phyloP scores from a whole-genome alignment of 1,140 invertebrate species.

The Manduca sexta region DNA sequence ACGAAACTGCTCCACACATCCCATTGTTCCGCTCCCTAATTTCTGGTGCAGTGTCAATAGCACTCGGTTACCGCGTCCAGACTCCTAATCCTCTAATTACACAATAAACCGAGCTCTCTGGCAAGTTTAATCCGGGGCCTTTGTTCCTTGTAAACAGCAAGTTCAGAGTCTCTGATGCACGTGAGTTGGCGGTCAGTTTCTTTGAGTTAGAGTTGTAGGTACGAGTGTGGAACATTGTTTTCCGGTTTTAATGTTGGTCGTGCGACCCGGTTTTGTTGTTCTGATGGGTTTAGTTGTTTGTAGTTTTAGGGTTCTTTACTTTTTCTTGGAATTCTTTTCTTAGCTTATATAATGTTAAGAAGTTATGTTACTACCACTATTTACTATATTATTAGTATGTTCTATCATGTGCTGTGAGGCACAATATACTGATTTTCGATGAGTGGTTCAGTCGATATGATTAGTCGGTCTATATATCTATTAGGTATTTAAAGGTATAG shows the following conservation, averaged over 20 bases:
- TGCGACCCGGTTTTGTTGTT: neutral
- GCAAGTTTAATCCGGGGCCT: slow-evolving; percentile 12
- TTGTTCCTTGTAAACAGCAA: slow-evolving; percentile 10
- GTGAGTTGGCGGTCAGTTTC: slow-evolving; percentile 14
- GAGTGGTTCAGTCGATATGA: too few relatives aligned
- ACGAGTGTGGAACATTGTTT: slow-evolving; percentile 7
- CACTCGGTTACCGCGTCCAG: neutral
- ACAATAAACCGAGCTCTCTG: slow-evolving; percentile 8
- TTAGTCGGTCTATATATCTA: too few relatives aligned
- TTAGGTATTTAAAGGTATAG: too few relatives aligned
- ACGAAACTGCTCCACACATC: too few relatives aligned
- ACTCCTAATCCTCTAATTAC: slow-evolving; percentile 16
- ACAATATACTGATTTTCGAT: too few relatives aligned
- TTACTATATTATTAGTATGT: too few relatives aligned
- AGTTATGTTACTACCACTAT: too few relatives aligned
- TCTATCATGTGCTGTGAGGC: too few relatives aligned
- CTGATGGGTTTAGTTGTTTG: too few relatives aligned
- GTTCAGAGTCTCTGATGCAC: slow-evolving; percentile 9
- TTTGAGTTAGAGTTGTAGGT: slow-evolving; percentile 4
- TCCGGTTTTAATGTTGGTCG: slow-evolving; percentile 3
- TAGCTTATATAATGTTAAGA: too few relatives aligned
- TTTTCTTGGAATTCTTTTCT: too few relatives aligned
- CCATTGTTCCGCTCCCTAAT: neutral
- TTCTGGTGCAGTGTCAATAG: neutral
- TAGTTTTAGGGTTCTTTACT: too few relatives aligned